phyloP scores from a whole-genome alignment of 2,113 vertebrate genomes.

The Bos indicus region DNA sequence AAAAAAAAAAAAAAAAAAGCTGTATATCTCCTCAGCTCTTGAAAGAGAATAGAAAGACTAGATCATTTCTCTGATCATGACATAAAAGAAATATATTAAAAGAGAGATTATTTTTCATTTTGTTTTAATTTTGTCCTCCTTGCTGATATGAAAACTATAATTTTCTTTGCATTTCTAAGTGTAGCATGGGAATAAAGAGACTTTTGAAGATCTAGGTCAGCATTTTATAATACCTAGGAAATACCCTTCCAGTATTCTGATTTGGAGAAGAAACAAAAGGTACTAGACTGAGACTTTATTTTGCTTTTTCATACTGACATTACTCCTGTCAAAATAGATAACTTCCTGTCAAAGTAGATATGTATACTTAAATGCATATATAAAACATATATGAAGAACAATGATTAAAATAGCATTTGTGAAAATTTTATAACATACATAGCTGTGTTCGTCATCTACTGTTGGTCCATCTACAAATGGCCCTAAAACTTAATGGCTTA shows the following conservation, averaged over 20 bases:
- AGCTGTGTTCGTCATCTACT: background rate
- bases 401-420: slow-evolving; percentile 1
- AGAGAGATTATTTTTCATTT: slow-evolving; percentile 11
- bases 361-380: background rate
- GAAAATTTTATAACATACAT: background rate
- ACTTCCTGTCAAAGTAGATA: background rate
- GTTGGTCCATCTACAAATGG: background rate
- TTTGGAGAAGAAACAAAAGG: slow-evolving; percentile 11
- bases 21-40: background rate
- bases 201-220: slow-evolving; percentile 19
- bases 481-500: background rate
- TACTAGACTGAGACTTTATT: background rate
- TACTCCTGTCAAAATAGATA: background rate
- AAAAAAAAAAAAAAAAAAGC: background rate
- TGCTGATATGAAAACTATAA: background rate
- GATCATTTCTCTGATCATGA: slow-evolving; percentile 30
- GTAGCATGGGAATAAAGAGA: background rate
- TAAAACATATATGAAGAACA: background rate
- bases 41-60: slow-evolving; percentile 16
- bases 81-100: slow-evolving; percentile 16
- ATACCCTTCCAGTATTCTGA: slow-evolving; percentile 20
- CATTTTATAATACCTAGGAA: slow-evolving; percentile 39
- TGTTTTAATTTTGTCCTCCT: slow-evolving; percentile 26
- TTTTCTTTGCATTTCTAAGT: slow-evolving; percentile 43
- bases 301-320: slow-evolving; percentile 29